Evolutionary conservation across 2,797 vertebrate genomes (phyloP).

Genomic region (Peromyscus attwateri): DNA sequence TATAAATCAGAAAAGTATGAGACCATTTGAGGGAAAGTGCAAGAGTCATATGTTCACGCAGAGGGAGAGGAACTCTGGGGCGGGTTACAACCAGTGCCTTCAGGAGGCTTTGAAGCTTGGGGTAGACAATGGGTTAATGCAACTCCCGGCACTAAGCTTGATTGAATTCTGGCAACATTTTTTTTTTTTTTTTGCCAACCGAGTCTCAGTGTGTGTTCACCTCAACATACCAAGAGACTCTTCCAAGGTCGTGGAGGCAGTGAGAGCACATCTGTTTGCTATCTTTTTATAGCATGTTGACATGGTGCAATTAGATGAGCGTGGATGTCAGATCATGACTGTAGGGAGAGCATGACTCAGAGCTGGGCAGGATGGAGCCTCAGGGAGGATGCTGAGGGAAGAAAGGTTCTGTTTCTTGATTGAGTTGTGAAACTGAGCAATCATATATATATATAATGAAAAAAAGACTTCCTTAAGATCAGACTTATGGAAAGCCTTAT

Average conservation of each 20-base stretch:
- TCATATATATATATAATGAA: neutral
- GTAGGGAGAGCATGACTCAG: neutral
- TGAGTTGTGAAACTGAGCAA: neutral
- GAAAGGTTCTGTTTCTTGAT: neutral
- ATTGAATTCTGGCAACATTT: neutral
- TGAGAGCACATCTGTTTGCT: neutral
- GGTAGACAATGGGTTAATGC: neutral
- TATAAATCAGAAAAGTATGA: neutral
- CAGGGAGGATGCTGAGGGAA: neutral
- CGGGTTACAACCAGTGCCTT: neutral
- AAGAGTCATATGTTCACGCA: neutral
- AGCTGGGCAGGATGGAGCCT: neutral
- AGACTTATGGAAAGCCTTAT: neutral
- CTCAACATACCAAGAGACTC: neutral
- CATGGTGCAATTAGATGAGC: neutral
- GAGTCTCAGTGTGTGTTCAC: neutral
- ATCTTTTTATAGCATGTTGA: neutral
- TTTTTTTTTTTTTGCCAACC: neutral
- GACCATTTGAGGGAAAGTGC: neutral
- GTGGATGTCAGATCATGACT: neutral
- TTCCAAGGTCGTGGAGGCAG: neutral
- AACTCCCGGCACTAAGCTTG: neutral
- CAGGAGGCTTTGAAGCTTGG: neutral
- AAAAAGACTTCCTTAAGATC: slow-evolving; percentile 19
- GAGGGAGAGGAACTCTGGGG: neutral